Base-by-base conservation (phyloP, 2,888 invertebrate genomes). In the Sarcophaga variegata region DNA sequence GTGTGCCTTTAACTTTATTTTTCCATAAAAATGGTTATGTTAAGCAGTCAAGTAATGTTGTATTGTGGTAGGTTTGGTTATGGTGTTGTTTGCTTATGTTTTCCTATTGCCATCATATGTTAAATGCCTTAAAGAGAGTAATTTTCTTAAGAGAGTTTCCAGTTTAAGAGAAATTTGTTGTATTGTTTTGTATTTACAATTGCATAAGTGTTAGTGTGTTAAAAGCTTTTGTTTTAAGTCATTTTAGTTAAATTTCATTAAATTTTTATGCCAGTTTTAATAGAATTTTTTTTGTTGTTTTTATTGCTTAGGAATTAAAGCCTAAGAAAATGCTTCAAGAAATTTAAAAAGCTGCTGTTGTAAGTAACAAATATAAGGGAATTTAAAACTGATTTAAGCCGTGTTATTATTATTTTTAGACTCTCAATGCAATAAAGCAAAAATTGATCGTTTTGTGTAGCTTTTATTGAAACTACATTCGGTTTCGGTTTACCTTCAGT, bases 1-100 rank as follows among this genome's bases (percentile, higher is more conserved):
- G 47, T 37, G 6, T 37, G 37, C 5, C 1, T 37, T 37, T 27
- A 27, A 27, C 27, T 27, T 27, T 5, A 27, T 27, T 37, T 37
- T 37, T 37, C 1, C 10, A 37, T 37, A 37, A 37, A 10, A 37
- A 10, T 37, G 10, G 81, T 81, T 69, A 70, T 81, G 84, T 84
- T 76, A 84, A 84, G 84, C 66, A 84, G 87, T 80, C 84, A 87
- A 87, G 87, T 82, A 84, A 84, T 82, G 79, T 81, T 79, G 75
- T 82, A 63, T 84, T 87, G 87, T 76, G 81, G 81, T 82, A 87
- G 87, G 84, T 63, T 84, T 10, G 62, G 37, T 37, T 37, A 37
- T 37, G 37, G 37, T 37, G 37, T 10, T 37, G 8, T 37, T 37
- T 37, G 1, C 37, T 37, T 37, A 37, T 6, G 37, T 1, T 10